Percentiles rank a stretch among this genome's conserved stretches.
These are phyloP conservation scores for Australoheros scitulus DNA, from an alignment of 2,113 vertebrate species.

Conservation along the genomic window DNA sequence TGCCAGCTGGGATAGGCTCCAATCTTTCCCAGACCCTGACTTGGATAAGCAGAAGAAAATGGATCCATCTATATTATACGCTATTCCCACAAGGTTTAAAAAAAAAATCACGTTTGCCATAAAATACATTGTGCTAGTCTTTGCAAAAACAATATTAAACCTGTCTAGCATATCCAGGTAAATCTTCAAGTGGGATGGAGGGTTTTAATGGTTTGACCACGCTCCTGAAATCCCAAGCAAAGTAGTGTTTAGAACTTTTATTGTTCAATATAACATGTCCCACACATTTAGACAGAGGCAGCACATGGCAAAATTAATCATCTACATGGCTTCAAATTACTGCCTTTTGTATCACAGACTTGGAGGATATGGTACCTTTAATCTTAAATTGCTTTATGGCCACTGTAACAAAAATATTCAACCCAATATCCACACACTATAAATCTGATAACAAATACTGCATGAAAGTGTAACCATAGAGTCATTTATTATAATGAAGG, in stretches of 20 bases:
- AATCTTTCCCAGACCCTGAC: no score
- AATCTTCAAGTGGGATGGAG: no score
- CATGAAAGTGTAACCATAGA: constrained; percentile 46
- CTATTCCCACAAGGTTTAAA: no score
- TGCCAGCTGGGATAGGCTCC: no score
- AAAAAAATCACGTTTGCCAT: not conserved
- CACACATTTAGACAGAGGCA: constrained; percentile 59
- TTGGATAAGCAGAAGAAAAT: no score
- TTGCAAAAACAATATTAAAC: not conserved
- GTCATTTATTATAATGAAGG: constrained; percentile 47
- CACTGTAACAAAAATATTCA: not conserved
- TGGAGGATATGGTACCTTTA: constrained; percentile 2
- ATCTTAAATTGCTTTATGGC: not conserved
- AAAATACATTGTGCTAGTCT: accelerated
- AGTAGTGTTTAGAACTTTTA: constrained; percentile 42
- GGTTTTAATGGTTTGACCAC: no score
- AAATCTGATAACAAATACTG: constrained; percentile 52
- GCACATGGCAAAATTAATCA: constrained; percentile 32
- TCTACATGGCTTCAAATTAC: constrained; percentile 24
- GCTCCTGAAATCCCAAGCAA: not conserved
- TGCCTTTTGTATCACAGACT: constrained; percentile 32
- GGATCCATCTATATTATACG: no score
- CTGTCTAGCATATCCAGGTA: not conserved
- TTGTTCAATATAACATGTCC: constrained; percentile 57
- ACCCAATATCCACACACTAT: constrained; percentile 44